phyloP scores from a whole-genome alignment of 2,113 vertebrate species.

The Smithornis capensis region DNA sequence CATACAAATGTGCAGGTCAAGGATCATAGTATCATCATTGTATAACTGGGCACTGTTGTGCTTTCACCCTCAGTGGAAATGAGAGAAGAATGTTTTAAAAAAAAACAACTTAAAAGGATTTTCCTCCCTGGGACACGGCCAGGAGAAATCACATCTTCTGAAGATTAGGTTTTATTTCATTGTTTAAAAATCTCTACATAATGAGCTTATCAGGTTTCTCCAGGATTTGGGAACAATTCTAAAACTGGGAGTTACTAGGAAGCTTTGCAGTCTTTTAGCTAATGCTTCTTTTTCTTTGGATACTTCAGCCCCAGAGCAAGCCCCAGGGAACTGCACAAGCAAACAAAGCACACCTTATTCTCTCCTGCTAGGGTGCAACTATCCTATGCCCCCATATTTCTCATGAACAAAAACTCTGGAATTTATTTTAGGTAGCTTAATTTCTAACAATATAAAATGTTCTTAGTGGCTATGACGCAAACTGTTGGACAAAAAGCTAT shows the following conservation, averaged over 20 bases:
- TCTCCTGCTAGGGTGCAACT: background rate
- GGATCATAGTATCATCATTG: background rate
- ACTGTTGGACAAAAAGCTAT: background rate
- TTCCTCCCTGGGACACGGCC: background rate
- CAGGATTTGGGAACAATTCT: background rate
- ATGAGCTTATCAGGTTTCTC: background rate
- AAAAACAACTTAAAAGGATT: background rate
- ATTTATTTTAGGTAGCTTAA: background rate
- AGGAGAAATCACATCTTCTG: background rate
- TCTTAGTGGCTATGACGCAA: background rate
- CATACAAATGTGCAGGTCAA: background rate
- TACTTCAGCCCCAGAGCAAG: background rate
- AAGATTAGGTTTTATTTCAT: background rate
- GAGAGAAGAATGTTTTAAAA: background rate
- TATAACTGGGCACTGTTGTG: background rate
- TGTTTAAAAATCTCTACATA: background rate
- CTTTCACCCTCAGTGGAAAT: background rate
- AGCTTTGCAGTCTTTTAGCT: background rate
- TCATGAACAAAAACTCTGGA: background rate
- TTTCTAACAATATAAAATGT: background rate
- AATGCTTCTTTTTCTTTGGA: background rate
- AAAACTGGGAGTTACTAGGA: background rate
- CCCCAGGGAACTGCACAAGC: background rate
- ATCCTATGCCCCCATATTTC: background rate
- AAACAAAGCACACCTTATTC: background rate